Conservation (phyloP, 2,797 vertebrate species). For the Neostethus bicornis region DNA sequence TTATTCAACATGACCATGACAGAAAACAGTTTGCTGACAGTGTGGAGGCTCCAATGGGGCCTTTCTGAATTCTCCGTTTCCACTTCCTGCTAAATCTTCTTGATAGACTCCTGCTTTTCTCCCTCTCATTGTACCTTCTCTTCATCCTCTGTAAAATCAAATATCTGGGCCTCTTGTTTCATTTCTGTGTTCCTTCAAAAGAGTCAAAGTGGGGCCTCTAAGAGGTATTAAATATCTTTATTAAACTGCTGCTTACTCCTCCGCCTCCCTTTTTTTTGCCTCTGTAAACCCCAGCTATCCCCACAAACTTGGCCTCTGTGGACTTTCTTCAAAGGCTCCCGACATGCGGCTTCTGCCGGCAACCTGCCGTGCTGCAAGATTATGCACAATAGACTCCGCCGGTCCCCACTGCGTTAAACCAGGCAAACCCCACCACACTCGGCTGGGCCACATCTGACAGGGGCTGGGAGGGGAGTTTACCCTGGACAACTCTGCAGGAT, state of each 20-base stretch:
- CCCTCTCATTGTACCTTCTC: conserved; percentile 10
- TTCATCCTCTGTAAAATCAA: conserved; percentile 49
- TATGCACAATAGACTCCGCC: conserved; percentile 59
- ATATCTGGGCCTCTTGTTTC: conserved; percentile 52
- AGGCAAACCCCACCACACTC: conserved; percentile 70
- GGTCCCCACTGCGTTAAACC: conserved; percentile 66
- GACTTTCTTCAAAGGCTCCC: conserved; percentile 71
- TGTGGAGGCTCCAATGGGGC: not conserved
- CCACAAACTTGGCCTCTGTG: conserved; percentile 58
- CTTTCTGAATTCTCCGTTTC: too few species aligned
- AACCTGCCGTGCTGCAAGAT: conserved; percentile 71
- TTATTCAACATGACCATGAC: too few species aligned
- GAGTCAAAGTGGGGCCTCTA: conserved; percentile 69
- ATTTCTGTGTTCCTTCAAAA: conserved; percentile 67
- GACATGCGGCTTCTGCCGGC: conserved; percentile 73
- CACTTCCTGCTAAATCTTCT: not conserved
- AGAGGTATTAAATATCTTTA: conserved; percentile 81
- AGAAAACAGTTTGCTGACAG: not conserved
- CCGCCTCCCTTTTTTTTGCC: conserved; percentile 48
- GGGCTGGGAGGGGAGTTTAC: conserved; percentile 27
- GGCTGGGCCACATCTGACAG: conserved; percentile 70
- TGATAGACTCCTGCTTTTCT: not conserved
- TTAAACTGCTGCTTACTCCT: conserved; percentile 69
- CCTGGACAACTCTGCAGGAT: conserved; percentile 41
- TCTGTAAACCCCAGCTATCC: conserved; percentile 60